Percentiles rank a stretch among this genome's conserved stretches.
phyloP scores from a whole-genome alignment of 2,888 invertebrate genomes.

The Endotricha flammealis region DNA sequence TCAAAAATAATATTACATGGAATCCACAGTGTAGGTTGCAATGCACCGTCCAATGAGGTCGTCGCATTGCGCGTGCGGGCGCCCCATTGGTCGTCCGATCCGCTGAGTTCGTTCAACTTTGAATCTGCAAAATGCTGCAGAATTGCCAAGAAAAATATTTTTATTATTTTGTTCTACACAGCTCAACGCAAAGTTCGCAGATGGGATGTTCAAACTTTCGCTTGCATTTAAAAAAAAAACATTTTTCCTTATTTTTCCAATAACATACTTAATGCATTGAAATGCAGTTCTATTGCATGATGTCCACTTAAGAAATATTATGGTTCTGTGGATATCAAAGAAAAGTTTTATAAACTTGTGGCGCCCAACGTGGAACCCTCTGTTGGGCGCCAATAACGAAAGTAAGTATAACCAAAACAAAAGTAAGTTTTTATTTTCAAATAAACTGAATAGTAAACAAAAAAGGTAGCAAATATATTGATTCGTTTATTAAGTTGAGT shows the following conservation, averaged over 20 bases:
- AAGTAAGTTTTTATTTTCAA: no score
- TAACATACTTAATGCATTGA: background rate
- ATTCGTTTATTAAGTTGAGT: no score
- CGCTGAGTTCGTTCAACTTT: constrained; percentile 55
- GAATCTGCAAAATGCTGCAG: constrained; percentile 49
- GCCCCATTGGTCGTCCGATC: constrained; percentile 37
- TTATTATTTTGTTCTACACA: constrained; percentile 6
- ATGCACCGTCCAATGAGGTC: constrained; percentile 54
- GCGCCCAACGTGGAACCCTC: no score
- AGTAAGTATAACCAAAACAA: no score
- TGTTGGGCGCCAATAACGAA: no score
- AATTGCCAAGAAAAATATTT: constrained; percentile 37
- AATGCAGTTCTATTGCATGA: no score
- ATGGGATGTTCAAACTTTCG: background rate
- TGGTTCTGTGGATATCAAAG: no score
- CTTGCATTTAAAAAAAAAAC: background rate
- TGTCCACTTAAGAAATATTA: no score
- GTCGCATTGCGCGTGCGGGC: constrained; percentile 63
- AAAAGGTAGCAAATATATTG: no score
- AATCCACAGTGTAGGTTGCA: constrained; percentile 27
- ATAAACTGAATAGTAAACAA: no score
- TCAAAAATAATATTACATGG: constrained; percentile 11
- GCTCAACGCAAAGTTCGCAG: no score
- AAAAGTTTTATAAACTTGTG: no score
- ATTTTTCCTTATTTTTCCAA: constrained; percentile 1